Evolutionary conservation across 1,140 invertebrate genomes (phyloP).

Genomic region (Archivesica marissinica): DNA sequence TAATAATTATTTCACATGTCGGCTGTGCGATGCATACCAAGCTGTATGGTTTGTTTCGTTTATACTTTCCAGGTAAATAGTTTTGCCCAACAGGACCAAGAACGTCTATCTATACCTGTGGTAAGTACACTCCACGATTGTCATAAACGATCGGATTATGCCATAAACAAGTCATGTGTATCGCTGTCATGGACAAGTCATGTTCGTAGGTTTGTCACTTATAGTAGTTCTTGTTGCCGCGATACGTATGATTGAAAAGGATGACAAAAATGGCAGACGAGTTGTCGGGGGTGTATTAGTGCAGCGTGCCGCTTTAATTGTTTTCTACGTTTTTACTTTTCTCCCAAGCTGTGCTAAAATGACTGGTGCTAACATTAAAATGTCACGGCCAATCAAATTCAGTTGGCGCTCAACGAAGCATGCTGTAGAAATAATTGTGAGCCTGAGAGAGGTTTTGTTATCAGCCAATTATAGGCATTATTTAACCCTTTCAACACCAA

Average conservation of each 20-base stretch:
- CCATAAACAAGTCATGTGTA: constrained; percentile 32
- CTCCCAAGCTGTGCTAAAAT: constrained; percentile 17
- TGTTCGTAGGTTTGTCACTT: constrained; percentile 37
- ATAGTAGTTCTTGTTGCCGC: constrained; percentile 9
- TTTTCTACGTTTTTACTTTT: constrained; percentile 33
- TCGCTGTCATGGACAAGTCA: constrained; percentile 24
- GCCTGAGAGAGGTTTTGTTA: background rate
- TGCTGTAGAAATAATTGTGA: background rate
- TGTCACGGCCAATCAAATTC: constrained; percentile 22
- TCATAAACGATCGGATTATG: constrained; percentile 7
- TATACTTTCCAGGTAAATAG: constrained; percentile 5
- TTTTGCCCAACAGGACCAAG: background rate
- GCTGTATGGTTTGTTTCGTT: too few relatives aligned
- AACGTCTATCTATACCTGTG: background rate
- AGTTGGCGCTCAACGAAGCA: background rate
- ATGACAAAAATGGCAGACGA: constrained; percentile 42
- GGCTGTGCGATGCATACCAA: background rate
- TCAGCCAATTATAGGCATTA: constrained; percentile 5
- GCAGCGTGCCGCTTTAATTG: constrained; percentile 26
- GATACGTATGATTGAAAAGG: constrained; percentile 28
- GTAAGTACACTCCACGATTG: background rate
- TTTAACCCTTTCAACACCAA: too few relatives aligned
- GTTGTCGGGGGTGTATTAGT: constrained; percentile 38
- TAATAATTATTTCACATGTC: background rate
- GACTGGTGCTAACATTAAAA: constrained; percentile 32